A percentile compares a stretch with the other conserved stretches of the same genome.
Evolutionary conservation across 2,888 invertebrate species (phyloP).

Genomic region (Clanis bilineata): DNA sequence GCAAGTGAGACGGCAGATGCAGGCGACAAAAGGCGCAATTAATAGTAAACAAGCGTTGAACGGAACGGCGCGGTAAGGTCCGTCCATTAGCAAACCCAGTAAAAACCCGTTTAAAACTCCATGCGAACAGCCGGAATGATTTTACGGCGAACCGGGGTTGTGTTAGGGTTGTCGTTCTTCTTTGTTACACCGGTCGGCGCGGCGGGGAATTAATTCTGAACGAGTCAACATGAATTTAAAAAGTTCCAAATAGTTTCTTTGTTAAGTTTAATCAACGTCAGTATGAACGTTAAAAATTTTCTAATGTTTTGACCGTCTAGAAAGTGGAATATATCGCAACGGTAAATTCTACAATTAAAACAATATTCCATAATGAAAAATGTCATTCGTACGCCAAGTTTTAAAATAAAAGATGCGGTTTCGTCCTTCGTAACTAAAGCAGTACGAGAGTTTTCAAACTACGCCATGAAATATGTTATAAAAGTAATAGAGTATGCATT

Average conservation of each 20-base stretch:
- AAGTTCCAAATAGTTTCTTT: conserved; percentile 2
- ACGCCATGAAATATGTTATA: background rate
- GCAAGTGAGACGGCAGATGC: conserved; percentile 49
- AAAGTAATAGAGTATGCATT: conserved; percentile 3
- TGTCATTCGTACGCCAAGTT: no score
- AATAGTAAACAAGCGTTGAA: conserved; percentile 68
- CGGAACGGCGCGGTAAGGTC: conserved; percentile 55
- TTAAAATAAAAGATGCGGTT: background rate
- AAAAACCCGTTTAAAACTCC: conserved; percentile 46
- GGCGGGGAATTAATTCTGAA: conserved; percentile 7
- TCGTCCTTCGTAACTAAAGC: background rate
- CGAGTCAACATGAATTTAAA: conserved; percentile 1
- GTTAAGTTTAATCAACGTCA: conserved; percentile 3
- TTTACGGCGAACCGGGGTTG: conserved; percentile 49
- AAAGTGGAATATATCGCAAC: background rate
- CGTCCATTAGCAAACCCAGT: conserved; percentile 60
- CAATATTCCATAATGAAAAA: background rate
- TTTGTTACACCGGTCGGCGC: conserved; percentile 10
- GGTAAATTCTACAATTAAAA: background rate
- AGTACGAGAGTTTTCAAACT: background rate
- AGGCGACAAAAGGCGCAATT: conserved; percentile 75
- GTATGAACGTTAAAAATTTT: background rate
- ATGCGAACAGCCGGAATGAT: conserved; percentile 50
- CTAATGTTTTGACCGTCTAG: background rate
- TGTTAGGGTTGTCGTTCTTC: conserved; percentile 9